Base-by-base conservation (phyloP, 30 jellyfish, hydroid and myxozoan genomes). In the Turritopsis dohrnii region DNA sequence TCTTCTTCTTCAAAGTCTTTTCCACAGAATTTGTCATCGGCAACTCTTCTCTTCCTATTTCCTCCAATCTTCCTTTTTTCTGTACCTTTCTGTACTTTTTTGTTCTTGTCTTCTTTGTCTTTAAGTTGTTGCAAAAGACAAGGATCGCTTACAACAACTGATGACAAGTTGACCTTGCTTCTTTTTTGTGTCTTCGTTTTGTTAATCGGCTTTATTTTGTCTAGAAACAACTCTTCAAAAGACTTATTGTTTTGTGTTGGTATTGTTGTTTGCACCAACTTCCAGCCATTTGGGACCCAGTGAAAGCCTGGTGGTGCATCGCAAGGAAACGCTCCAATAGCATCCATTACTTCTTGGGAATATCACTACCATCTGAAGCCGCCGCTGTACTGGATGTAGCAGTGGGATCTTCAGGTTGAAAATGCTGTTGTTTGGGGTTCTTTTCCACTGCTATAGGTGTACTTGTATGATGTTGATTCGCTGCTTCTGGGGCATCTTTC, bases 121-220 rank as follows among this genome's bases (percentile, higher is more conserved):
- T 60, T 82, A 0, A 82, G 25, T 22, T 74, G 74, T 20, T 82
- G 21, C 29, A 29, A 71, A 82, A 65, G 72, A 21, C 65, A 71
- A 21, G 71, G 71, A 53, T 82, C 87, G 30, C 65, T 82, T 3
- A 82, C 84, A 13, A 82, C 72, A 16, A 20, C 65, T 18, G 88
- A 71, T 20, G 71, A 28, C 87, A 71, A n/a, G 21, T 82, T 75
- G 9, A 82, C 71, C 41, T 60, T 82, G 71, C 75, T 52, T 27
- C 84, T 9, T 69, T 29, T 66, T 21, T 60, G 65, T 7, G 29
- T 71, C 21, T 71, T 60, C 27, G 53, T 25, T 24, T 82, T 82
- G 21, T n/a, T 26, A 13, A 69, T 25, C 16, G 53, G 82, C 72
- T 66, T 82, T 19, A 66, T 82, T 41, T 65, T 82, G 29, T 69